Percentiles rank a stretch among this genome's conserved stretches.
Conservation (phyloP, 2,797 vertebrate genomes). For the Pipistrellus nathusii region DNA sequence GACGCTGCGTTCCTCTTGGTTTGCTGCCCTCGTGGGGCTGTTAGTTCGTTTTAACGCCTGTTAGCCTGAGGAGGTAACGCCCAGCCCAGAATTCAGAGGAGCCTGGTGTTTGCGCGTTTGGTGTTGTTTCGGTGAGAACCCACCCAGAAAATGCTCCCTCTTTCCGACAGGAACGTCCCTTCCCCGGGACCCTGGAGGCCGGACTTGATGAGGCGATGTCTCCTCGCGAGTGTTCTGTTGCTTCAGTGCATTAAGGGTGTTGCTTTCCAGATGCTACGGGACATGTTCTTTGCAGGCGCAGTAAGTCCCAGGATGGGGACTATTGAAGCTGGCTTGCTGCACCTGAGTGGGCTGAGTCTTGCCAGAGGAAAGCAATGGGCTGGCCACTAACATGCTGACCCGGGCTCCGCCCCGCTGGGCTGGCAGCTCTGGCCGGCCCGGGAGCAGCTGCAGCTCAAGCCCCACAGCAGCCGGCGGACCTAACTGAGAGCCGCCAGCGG, state of each 20-base stretch:
- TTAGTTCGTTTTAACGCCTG: background rate
- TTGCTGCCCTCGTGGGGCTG: background rate
- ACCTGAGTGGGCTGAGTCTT: conserved; percentile 79
- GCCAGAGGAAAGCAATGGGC: conserved; percentile 85
- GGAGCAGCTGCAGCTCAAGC: conserved; percentile 65
- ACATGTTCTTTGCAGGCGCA: conserved; percentile 80
- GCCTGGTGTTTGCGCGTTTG: background rate
- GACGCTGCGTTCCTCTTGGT: background rate
- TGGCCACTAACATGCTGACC: conserved; percentile 89
- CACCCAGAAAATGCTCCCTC: conserved; percentile 31
- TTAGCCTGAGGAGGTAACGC: background rate
- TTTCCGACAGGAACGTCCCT: background rate
- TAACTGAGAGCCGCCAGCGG: conserved; percentile 70
- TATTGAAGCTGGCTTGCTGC: conserved; percentile 84
- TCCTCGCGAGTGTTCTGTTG: background rate
- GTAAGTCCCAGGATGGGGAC: conserved; percentile 86
- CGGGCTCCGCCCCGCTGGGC: conserved; percentile 69
- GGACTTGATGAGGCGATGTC: background rate
- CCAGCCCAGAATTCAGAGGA: background rate
- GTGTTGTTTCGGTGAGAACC: background rate
- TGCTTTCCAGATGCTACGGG: conserved; percentile 81
- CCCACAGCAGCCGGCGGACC: conserved; percentile 61
- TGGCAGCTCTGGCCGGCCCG: conserved; percentile 74
- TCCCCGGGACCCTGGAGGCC: background rate
- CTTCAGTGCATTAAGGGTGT: conserved; percentile 77